Evolutionary conservation across 2,888 invertebrate genomes (phyloP), one percentile per base, ranked within the genome.

Genomic region (Habroteleia sp.): DNA sequence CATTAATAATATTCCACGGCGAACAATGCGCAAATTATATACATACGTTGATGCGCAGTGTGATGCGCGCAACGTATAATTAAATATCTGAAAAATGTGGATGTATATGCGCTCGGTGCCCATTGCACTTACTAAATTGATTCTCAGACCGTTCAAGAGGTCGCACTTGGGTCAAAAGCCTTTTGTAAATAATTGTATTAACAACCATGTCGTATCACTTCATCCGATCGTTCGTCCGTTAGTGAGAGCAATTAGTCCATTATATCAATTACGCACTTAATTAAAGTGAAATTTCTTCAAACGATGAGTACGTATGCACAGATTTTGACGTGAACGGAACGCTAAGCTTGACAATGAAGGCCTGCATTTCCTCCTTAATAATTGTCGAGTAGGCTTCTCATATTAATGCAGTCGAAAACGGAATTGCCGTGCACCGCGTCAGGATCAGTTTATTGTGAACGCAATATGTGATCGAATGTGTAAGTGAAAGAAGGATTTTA

Each of bases 211-310:
- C 69, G 74, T 60, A 69, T 78, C 68, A 42, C 60, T 79, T 73
- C 56, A 68, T 66, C 58, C 73, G 77, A 79, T 75, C 77, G 72
- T 68, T 46, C 79, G 79, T 76, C 79, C 71, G 76, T 69, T 66
- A 76, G 79, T 80, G 81, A 78, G 78, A 80, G 83, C 84, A 85
- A 84, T 86, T 85, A 86, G 80, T 83, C 82, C 81, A 85, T 85
- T 85, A 84, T 83, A 75, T 82, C 84, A 84, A 85, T 85, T 83
- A 84, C 80, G 74, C 46, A 68, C 79, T 80, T 81, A 80, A 83
- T 78, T 56, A 76, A 73, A 71, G 42, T 54, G 37, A 39, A 72
- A 63, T 62, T 62, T 73, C 66, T 60, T 66, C 35, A 29, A 33
- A 54, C 52, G 65, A 16, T 23, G 16, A 37, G 20, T 41, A 52